phyloP scores from a whole-genome alignment of 2,888 invertebrate genomes.

The Mallateleia sp. region DNA sequence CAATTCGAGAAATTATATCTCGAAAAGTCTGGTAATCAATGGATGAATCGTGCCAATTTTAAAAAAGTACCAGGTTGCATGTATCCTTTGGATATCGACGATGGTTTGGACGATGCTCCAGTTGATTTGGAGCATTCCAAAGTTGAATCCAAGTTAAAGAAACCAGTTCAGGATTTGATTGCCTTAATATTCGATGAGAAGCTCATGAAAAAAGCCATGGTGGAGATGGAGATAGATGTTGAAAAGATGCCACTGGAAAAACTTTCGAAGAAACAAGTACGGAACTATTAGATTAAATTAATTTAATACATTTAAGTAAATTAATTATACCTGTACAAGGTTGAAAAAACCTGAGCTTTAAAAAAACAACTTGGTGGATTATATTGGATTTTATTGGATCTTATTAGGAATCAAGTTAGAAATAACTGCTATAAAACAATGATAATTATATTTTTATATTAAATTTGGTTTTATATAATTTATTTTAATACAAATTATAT shows the following conservation, averaged over 20 bases:
- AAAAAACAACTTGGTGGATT: no score
- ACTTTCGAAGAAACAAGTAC: slow-evolving; percentile 92
- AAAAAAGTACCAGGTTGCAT: slow-evolving; percentile 93
- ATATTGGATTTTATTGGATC: no score
- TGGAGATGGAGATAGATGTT: slow-evolving; percentile 98
- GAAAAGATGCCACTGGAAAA: slow-evolving; percentile 99
- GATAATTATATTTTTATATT: no score
- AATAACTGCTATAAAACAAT: no score
- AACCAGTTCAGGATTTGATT: slow-evolving; percentile 95
- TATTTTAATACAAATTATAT: no score
- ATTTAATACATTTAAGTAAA: no score
- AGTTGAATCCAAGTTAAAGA: slow-evolving; percentile 93
- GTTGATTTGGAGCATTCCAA: slow-evolving; percentile 89
- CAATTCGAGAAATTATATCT: slow-evolving; percentile 92
- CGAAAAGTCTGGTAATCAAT: slow-evolving; percentile 96
- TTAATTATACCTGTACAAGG: no score
- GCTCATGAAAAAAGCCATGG: slow-evolving; percentile 97
- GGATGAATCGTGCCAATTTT: slow-evolving; percentile 93
- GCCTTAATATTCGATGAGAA: slow-evolving; percentile 97
- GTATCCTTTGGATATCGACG: slow-evolving; percentile 97
- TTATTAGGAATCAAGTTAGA: no score
- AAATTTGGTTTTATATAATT: no score
- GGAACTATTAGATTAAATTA: no score
- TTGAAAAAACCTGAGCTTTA: no score
- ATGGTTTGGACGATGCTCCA: slow-evolving; percentile 91